Conservation (phyloP, 2,797 vertebrate genomes). For the Coranthus polyacanthus region DNA sequence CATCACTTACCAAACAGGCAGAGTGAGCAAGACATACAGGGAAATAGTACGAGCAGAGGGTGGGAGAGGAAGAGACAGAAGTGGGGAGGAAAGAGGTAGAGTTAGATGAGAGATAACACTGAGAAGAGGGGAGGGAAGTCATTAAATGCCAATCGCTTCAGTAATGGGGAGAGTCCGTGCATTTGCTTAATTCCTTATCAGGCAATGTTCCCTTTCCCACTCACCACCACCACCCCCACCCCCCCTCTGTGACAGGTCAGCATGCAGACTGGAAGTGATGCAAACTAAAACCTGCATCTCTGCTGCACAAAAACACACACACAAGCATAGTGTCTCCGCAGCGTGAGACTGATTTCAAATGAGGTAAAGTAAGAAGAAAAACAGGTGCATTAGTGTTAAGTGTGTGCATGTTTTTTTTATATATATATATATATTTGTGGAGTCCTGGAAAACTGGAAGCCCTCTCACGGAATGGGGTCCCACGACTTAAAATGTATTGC, state of each 20-base stretch:
- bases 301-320: constrained; percentile 5
- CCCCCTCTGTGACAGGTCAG: constrained; percentile 49
- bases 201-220: constrained; percentile 66
- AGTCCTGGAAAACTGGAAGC: too few relatives aligned
- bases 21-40: constrained; percentile 18
- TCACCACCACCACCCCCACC: constrained; percentile 4
- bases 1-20: constrained; percentile 4
- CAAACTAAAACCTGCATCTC: constrained; percentile 65
- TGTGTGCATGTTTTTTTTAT: neutral
- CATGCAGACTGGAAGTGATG: constrained; percentile 62
- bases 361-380: constrained; percentile 35
- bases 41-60: neutral
- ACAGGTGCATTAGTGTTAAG: constrained; percentile 52
- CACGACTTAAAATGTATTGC: neutral
- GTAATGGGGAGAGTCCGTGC: constrained; percentile 49
- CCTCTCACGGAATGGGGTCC: too few relatives aligned
- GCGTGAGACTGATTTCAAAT: constrained; percentile 56
- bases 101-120: constrained; percentile 3
- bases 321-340: constrained; percentile 15
- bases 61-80: constrained; percentile 6
- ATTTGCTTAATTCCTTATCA: constrained; percentile 73
- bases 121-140: constrained; percentile 21
- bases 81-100: neutral
- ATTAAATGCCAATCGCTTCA: constrained; percentile 66
- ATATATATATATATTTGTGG: too few relatives aligned